Evolutionary conservation across 2,113 vertebrate genomes (phyloP).

Genomic region (Piprites chloris): DNA sequence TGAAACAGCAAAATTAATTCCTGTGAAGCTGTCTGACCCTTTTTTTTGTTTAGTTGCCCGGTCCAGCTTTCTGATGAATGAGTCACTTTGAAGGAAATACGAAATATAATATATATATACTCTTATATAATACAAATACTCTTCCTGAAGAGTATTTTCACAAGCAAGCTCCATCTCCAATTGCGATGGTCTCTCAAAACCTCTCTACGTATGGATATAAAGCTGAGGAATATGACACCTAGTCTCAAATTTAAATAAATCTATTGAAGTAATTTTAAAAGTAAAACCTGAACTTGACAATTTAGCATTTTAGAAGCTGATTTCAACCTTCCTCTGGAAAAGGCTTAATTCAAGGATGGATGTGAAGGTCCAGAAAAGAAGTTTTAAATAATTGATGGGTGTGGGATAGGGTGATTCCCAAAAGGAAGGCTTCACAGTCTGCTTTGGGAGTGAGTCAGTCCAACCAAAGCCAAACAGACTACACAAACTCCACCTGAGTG

Average conservation of each 20-base stretch:
- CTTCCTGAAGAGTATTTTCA: not conserved
- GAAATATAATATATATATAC: not conserved
- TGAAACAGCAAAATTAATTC: not conserved
- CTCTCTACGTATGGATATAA: not conserved
- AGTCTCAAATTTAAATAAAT: not conserved
- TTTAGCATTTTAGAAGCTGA: not conserved
- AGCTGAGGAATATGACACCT: not conserved
- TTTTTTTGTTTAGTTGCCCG: not conserved
- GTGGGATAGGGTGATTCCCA: slow-evolving; percentile 16
- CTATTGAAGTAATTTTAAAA: not conserved
- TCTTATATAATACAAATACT: not conserved
- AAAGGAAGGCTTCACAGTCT: slow-evolving; percentile 25
- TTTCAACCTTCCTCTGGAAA: not conserved
- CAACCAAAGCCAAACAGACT: slow-evolving; percentile 8
- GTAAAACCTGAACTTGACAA: not conserved
- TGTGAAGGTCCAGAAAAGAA: not conserved
- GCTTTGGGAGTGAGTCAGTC: slow-evolving; percentile 31
- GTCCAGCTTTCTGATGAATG: not conserved
- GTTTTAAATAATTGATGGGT: slow-evolving; percentile 23
- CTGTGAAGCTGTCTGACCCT: not conserved
- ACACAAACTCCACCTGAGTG: slow-evolving; percentile 43
- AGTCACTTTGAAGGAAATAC: not conserved
- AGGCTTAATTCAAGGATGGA: not conserved
- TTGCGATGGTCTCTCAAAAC: not conserved
- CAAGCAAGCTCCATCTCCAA: not conserved